Percentiles rank a stretch among this genome's conserved stretches.
Conservation (phyloP, 2,113 vertebrate species). For the Leucoraja erinaceus region DNA sequence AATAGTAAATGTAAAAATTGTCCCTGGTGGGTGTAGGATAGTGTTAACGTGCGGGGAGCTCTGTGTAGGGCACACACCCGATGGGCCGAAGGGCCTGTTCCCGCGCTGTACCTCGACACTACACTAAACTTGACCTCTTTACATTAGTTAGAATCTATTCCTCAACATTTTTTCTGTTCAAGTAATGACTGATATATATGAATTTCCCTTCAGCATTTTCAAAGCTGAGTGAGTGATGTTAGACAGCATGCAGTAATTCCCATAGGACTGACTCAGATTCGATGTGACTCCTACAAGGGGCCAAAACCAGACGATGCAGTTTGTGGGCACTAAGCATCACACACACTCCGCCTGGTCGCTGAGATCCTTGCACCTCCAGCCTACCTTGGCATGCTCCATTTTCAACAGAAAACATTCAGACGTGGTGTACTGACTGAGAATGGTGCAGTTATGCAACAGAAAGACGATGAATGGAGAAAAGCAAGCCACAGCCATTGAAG, state of each 20-base stretch:
- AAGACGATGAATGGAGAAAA: slow-evolving; percentile 24
- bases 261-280: not conserved
- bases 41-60: too few species aligned
- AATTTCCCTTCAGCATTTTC: not conserved
- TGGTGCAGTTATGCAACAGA: slow-evolving; percentile 8
- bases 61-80: too few species aligned
- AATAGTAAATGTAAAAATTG: too few species aligned
- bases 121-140: not conserved
- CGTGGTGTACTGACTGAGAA: slow-evolving; percentile 18
- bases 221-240: not conserved
- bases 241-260: not conserved
- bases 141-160: not conserved
- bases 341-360: not conserved
- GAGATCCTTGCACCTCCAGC: not conserved
- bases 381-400: not conserved
- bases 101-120: too few species aligned
- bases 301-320: not conserved
- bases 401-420: slow-evolving; percentile 30
- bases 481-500: slow-evolving; percentile 33
- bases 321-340: not conserved
- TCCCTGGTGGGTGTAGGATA: too few species aligned
- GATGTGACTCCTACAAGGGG: not conserved
- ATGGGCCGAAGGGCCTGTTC: too few species aligned
- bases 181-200: not conserved
- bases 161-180: not conserved